Evolutionary conservation across 2,888 invertebrate genomes (phyloP).

Genomic region (Tachina grossa): DNA sequence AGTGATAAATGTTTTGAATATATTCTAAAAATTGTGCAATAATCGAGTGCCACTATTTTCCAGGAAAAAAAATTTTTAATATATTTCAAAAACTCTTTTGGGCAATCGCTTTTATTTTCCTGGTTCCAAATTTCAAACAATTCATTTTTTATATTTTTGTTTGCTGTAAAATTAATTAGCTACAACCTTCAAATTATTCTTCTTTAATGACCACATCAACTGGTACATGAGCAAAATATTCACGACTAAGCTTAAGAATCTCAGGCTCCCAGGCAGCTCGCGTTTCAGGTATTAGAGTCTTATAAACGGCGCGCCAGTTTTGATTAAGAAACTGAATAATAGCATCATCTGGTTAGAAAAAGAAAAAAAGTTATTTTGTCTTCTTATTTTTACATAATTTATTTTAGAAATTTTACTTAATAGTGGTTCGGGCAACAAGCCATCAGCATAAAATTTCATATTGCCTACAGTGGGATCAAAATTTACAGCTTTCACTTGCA

Average conservation of each 20-base stretch:
- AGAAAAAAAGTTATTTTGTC: not conserved
- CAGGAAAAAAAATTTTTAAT: too few relatives aligned
- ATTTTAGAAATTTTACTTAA: conserved; percentile 85
- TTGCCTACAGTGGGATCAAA: conserved; percentile 86
- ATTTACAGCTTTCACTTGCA: conserved; percentile 85
- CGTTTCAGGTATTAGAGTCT: conserved; percentile 83
- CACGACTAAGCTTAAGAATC: conserved; percentile 77
- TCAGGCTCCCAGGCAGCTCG: conserved; percentile 80
- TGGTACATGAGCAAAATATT: conserved; percentile 80
- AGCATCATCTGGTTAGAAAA: conserved; percentile 76
- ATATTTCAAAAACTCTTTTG: too few relatives aligned
- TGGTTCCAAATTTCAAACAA: too few relatives aligned
- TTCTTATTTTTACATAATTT: not conserved
- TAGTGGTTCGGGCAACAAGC: conserved; percentile 86
- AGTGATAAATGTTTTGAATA: too few relatives aligned
- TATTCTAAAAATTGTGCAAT: too few relatives aligned
- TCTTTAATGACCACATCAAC: conserved; percentile 79
- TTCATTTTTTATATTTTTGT: too few relatives aligned
- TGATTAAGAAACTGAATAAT: conserved; percentile 84
- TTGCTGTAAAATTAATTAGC: too few relatives aligned
- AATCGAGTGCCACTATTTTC: too few relatives aligned
- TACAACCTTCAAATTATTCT: conserved; percentile 68
- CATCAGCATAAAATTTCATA: conserved; percentile 85
- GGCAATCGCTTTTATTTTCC: too few relatives aligned
- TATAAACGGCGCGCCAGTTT: conserved; percentile 85